These are phyloP conservation scores for Triplophysa siluroides DNA, from an alignment of 2,113 vertebrate species.

Conservation along the genomic window DNA sequence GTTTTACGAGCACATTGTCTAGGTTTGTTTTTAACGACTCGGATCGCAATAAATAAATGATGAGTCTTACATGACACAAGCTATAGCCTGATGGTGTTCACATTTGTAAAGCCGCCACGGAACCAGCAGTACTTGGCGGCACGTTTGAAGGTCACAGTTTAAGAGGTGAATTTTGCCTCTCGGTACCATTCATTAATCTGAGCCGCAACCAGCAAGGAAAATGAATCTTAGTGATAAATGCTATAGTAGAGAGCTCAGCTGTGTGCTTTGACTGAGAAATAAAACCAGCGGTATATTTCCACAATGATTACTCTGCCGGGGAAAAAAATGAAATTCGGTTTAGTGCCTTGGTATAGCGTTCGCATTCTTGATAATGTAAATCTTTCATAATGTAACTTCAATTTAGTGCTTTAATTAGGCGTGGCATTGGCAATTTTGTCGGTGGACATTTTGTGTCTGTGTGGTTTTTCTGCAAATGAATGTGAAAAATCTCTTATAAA, in stretches of 20 bases:
- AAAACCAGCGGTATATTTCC: slow-evolving; percentile 15
- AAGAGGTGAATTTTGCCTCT: slow-evolving; percentile 27
- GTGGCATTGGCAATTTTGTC: neutral
- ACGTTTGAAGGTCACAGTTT: slow-evolving; percentile 29
- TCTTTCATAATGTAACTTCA: neutral
- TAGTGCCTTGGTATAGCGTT: neutral
- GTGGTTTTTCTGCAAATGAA: no score
- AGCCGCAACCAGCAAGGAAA: slow-evolving; percentile 3
- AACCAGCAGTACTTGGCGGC: slow-evolving; percentile 15
- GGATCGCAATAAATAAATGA: neutral
- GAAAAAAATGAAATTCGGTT: neutral
- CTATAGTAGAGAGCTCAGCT: slow-evolving; percentile 6
- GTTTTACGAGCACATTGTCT: no score
- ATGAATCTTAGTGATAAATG: slow-evolving; percentile 40
- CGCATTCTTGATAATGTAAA: neutral
- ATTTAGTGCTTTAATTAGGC: neutral
- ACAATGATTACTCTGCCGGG: neutral
- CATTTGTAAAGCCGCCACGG: slow-evolving; percentile 16
- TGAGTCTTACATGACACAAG: slow-evolving; percentile 16
- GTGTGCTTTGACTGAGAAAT: slow-evolving; percentile 28
- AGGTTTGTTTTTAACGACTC: neutral
- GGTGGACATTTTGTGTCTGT: no score
- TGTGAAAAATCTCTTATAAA: no score
- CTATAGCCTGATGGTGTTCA: neutral
- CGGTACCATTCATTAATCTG: slow-evolving; percentile 34